These are phyloP conservation scores for Phrynocephalus forsythii DNA, from an alignment of 2,797 vertebrate genomes.

Conservation along the genomic window DNA sequence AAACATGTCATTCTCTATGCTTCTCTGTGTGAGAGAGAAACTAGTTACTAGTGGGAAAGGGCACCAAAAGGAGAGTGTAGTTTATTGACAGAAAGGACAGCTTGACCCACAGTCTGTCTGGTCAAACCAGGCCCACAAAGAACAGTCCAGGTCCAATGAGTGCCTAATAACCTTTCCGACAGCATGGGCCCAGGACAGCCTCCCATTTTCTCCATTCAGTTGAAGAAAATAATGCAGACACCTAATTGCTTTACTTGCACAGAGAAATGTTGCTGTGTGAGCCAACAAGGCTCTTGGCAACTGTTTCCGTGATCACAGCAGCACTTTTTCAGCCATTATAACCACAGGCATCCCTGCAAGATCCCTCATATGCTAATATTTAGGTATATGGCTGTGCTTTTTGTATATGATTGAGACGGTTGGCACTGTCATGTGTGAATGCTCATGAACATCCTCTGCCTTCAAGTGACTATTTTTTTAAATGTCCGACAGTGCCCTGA, in stretches of 20 bases:
- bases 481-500: too few species aligned
- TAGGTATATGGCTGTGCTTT: not conserved
- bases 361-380: not conserved
- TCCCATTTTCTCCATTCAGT: not conserved
- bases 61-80: not conserved
- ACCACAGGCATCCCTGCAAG: not conserved
- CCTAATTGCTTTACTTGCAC: not conserved
- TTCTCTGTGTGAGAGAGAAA: not conserved
- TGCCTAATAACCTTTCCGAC: not conserved
- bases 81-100: not conserved
- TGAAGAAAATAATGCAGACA: not conserved
- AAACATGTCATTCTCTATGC: not conserved
- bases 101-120: not conserved
- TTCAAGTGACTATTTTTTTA: too few species aligned
- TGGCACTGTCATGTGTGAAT: not conserved
- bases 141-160: too few species aligned
- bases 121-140: not conserved
- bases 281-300: not conserved
- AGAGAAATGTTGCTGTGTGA: slow-evolving; percentile 9
- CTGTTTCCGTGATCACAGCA: not conserved
- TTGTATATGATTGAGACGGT: not conserved
- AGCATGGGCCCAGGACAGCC: not conserved
- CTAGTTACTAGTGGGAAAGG: not conserved
- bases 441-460: not conserved
- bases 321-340: not conserved